These are phyloP conservation scores for Drosophila atripex DNA, from an alignment of 2,888 invertebrate genomes.

Conservation along the genomic window DNA sequence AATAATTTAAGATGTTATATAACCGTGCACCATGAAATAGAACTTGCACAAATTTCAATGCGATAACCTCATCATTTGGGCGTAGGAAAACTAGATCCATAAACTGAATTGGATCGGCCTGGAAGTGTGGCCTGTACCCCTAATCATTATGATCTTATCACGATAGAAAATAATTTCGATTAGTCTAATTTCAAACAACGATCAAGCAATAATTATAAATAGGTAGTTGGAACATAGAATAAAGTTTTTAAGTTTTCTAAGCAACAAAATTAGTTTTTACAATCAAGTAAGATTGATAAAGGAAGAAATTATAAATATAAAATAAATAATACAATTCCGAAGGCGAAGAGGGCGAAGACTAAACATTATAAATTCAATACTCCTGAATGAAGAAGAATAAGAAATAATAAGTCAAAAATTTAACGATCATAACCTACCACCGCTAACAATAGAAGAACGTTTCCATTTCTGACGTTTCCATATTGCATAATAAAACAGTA, in stretches of 20 bases:
- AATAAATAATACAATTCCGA: background rate
- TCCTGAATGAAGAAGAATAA: background rate
- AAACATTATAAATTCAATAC: background rate
- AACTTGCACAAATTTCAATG: background rate
- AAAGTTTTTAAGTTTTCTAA: background rate
- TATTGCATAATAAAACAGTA: background rate
- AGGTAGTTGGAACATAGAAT: background rate
- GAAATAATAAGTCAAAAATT: background rate
- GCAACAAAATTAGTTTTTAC: background rate
- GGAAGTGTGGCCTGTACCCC: background rate
- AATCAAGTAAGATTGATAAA: background rate
- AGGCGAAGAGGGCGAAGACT: background rate
- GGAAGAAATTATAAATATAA: background rate
- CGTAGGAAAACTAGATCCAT: background rate
- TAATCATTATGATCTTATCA: background rate
- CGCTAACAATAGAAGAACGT: background rate
- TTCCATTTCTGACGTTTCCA: background rate
- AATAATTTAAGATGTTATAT: too few species aligned
- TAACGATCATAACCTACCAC: too few species aligned
- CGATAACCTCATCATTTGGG: background rate
- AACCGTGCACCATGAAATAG: background rate
- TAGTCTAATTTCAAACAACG: too few species aligned
- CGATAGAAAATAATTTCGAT: too few species aligned
- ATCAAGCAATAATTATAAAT: too few species aligned
- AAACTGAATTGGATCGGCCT: background rate